Conservation (phyloP, 2,797 vertebrate species). For the Triplophysa yarkandensis region DNA sequence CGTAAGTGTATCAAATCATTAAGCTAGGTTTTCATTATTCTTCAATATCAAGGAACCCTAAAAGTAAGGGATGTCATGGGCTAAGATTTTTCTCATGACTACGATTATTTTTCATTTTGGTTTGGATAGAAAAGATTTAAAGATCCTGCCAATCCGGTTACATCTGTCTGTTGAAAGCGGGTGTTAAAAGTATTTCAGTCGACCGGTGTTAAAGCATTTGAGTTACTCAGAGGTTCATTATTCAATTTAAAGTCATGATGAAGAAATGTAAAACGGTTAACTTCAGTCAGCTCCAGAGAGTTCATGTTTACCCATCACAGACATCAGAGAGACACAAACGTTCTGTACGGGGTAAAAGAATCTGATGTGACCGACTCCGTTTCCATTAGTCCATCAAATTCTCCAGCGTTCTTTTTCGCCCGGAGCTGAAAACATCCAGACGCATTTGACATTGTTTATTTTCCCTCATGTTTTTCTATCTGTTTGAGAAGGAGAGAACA, state of each 20-base stretch:
- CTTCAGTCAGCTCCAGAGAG: background rate
- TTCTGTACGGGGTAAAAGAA: background rate
- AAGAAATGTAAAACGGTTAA: no score
- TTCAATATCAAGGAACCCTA: no score
- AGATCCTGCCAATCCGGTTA: background rate
- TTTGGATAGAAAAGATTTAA: no score
- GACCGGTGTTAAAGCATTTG: no score
- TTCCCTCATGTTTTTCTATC: background rate
- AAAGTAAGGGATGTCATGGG: background rate
- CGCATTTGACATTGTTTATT: conserved; percentile 9
- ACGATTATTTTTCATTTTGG: background rate
- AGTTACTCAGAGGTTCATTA: no score
- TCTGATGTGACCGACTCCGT: background rate
- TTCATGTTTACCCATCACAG: background rate
- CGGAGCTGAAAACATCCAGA: background rate
- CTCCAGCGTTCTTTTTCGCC: background rate
- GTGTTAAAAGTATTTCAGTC: no score
- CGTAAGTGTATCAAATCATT: no score
- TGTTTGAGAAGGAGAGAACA: background rate
- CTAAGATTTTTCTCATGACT: background rate
- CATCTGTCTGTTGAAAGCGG: background rate
- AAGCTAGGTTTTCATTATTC: no score
- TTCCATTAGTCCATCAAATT: conserved; percentile 10
- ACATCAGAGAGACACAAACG: background rate
- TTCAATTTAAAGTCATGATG: background rate